Conservation (phyloP, 1,140 invertebrate species). For the Kradibia gibbosae region DNA sequence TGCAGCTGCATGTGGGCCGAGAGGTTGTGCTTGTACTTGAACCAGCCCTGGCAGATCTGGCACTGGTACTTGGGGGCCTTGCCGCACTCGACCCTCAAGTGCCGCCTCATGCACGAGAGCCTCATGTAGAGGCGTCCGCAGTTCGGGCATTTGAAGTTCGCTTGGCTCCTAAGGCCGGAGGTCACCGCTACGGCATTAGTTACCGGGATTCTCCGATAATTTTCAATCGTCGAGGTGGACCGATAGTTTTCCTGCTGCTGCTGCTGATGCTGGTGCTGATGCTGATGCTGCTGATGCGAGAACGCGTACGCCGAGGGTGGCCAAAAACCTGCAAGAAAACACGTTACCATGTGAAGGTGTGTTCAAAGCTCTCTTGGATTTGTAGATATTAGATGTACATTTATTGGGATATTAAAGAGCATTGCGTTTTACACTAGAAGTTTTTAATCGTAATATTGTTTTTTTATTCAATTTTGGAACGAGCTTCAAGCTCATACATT, state of each 20-base stretch:
- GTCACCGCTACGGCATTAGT: not conserved
- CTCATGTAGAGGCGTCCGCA: slow-evolving; percentile 65
- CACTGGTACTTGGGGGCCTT: slow-evolving; percentile 68
- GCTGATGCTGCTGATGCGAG: not conserved
- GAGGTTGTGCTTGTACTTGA: slow-evolving; percentile 69
- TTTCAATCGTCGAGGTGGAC: not conserved
- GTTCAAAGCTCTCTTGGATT: not conserved
- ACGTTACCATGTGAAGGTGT: not conserved
- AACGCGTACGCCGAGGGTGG: not conserved
- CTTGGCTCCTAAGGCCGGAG: not conserved
- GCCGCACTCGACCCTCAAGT: slow-evolving; percentile 68
- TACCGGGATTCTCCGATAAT: not conserved
- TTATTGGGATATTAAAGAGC: not conserved
- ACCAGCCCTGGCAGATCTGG: slow-evolving; percentile 63
- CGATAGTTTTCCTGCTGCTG: too few species aligned
- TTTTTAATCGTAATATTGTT: not conserved
- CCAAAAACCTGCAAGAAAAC: slow-evolving; percentile 42
- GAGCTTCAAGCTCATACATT: too few species aligned
- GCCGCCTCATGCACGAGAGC: slow-evolving; percentile 65
- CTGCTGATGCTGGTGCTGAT: not conserved
- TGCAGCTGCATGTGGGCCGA: slow-evolving; percentile 65
- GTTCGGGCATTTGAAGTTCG: slow-evolving; percentile 57
- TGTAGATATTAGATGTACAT: not conserved
- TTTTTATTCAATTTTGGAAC: not conserved
- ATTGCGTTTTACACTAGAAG: not conserved